A percentile compares a stretch with the other conserved stretches of the same genome.
Conservation (phyloP, 2,797 vertebrate genomes). For the Pipistrellus kuhlii region DNA sequence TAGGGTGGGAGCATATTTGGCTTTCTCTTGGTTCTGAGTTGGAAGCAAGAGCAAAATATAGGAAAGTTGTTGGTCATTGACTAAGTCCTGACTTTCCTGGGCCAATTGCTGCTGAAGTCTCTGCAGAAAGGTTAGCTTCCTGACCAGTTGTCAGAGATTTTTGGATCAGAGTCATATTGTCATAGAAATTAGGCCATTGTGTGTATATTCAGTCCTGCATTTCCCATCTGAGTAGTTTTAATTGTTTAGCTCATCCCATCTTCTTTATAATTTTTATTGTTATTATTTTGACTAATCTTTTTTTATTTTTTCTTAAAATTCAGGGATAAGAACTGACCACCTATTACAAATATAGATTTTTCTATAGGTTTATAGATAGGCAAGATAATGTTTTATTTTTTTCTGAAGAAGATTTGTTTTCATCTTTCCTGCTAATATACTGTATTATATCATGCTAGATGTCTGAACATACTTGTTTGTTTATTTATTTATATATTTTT, state of each 20-base stretch:
- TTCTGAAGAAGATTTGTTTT: background rate
- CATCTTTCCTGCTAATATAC: background rate
- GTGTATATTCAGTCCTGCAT: background rate
- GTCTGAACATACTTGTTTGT: background rate
- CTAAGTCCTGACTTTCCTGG: background rate
- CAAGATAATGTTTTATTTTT: background rate
- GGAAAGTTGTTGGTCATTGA: background rate
- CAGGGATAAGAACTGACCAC: background rate
- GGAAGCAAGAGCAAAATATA: background rate
- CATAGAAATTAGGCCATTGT: background rate
- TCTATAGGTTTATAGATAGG: background rate
- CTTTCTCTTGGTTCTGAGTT: background rate
- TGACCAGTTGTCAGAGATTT: background rate
- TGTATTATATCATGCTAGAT: background rate
- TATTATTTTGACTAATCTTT: background rate
- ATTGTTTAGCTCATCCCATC: background rate
- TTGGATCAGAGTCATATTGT: background rate
- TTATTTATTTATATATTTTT: background rate
- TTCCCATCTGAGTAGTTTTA: background rate
- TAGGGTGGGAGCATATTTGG: background rate
- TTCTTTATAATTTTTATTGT: background rate
- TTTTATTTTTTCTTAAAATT: background rate
- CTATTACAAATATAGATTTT: background rate
- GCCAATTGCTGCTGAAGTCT: too few species aligned
- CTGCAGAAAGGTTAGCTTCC: background rate